Evolutionary conservation across 2,797 vertebrate genomes (phyloP).

Genomic region (Channallabes apus): DNA sequence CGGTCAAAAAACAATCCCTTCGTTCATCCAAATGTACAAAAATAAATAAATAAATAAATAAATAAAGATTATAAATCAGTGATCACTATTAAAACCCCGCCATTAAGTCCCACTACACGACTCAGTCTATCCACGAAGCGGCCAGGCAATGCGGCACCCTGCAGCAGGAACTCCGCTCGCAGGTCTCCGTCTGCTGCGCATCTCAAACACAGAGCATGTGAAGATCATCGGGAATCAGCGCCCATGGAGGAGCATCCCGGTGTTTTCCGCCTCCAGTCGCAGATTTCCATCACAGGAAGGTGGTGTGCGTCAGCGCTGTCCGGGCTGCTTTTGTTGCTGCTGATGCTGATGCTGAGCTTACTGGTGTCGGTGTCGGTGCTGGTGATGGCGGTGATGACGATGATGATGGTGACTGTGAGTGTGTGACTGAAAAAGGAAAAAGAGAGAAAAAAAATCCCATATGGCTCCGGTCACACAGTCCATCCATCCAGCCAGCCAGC

Average conservation of each 20-base stretch:
- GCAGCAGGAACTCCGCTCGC: conserved; percentile 70
- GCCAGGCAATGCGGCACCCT: conserved; percentile 82
- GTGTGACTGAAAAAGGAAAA: conserved; percentile 64
- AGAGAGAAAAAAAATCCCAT: conserved; percentile 27
- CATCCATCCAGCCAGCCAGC: conserved; percentile 56
- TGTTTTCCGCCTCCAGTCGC: conserved; percentile 36
- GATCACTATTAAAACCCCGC: conserved; percentile 62
- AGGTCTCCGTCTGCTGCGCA: conserved; percentile 60
- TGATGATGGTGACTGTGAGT: conserved; percentile 6
- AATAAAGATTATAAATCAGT: conserved; percentile 51
- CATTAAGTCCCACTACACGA: conserved; percentile 58
- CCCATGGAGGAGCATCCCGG: conserved; percentile 52
- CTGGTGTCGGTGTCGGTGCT: conserved; percentile 64
- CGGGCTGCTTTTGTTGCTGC: conserved; percentile 22
- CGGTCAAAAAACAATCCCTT: conserved; percentile 25
- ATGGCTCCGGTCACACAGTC: conserved; percentile 58
- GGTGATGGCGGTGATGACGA: conserved; percentile 66
- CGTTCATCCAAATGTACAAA: conserved; percentile 58
- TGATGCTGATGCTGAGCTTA: conserved; percentile 37
- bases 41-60: conserved; percentile 41
- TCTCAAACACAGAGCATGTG: conserved; percentile 58
- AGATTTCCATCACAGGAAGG: conserved; percentile 49
- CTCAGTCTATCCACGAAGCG: conserved; percentile 57
- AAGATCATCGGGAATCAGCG: conserved; percentile 27
- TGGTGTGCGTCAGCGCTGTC: conserved; percentile 11